Conservation (phyloP, 1,140 invertebrate species). For the Araneus ventricosus region DNA sequence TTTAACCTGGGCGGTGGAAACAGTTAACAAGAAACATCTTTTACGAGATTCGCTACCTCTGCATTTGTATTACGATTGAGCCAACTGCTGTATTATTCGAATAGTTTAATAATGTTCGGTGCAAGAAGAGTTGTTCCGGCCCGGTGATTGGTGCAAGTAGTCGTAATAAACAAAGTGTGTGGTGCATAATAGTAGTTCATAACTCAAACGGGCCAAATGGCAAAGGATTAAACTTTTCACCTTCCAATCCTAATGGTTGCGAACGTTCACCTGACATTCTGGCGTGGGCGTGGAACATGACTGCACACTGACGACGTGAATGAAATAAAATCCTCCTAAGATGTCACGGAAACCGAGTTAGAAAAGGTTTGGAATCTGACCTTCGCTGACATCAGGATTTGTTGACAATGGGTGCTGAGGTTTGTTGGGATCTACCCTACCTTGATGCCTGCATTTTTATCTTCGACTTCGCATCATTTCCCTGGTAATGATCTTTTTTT, state of each 20-base stretch:
- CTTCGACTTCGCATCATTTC: background rate
- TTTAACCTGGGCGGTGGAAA: background rate
- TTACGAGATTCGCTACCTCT: background rate
- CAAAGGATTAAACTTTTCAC: conserved; percentile 70
- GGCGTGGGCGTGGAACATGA: conserved; percentile 27
- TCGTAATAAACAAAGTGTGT: conserved; percentile 23
- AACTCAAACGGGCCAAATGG: background rate
- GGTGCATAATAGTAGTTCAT: background rate
- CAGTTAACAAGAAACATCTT: background rate
- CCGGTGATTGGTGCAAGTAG: background rate
- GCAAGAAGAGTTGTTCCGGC: background rate
- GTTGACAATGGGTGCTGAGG: conserved; percentile 69
- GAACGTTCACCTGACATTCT: conserved; percentile 61
- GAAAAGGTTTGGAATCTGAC: conserved; percentile 61
- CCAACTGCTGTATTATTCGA: background rate
- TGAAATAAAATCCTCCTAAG: conserved; percentile 62
- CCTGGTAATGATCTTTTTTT: background rate
- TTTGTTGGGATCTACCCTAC: conserved; percentile 33
- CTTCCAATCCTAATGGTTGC: conserved; percentile 63
- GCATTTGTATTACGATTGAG: background rate
- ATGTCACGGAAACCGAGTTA: conserved; percentile 70
- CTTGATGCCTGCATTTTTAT: background rate
- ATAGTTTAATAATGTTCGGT: background rate
- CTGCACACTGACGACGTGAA: conserved; percentile 37
- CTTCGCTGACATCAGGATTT: conserved; percentile 46